These are phyloP conservation scores for Dunckerocampus dactyliophorus DNA, from an alignment of 2,113 vertebrate species.

Conservation along the genomic window DNA sequence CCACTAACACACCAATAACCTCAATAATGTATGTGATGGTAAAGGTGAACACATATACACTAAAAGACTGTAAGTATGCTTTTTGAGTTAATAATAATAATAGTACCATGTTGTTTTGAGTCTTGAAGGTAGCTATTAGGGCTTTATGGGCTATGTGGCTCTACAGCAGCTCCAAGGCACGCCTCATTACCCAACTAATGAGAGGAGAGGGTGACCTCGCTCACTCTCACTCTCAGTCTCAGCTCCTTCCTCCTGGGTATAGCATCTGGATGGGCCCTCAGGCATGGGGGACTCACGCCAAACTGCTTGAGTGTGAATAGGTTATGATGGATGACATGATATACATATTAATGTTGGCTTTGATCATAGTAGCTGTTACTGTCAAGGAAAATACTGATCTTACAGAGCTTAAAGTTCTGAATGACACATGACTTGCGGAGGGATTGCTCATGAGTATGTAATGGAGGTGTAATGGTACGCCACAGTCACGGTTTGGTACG, in stretches of 20 bases:
- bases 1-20: too few species aligned
- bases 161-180: conserved; percentile 47
- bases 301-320: conserved; percentile 7
- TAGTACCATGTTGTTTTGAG: conserved; percentile 25
- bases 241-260: conserved; percentile 34
- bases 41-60: background rate
- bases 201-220: conserved; percentile 61
- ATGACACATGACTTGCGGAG: background rate
- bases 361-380: background rate
- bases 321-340: background rate
- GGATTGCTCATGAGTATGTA: background rate
- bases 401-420: background rate
- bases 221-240: conserved; percentile 36
- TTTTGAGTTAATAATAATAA: conserved; percentile 6
- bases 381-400: background rate
- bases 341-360: background rate
- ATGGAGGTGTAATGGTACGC: background rate
- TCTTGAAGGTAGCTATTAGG: conserved; percentile 37
- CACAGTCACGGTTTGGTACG: too few species aligned
- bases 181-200: conserved; percentile 63
- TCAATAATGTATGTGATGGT: background rate
- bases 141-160: conserved; percentile 50
- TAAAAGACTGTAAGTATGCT: background rate
- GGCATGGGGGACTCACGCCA: conserved; percentile 27
- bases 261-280: conserved; percentile 18